These are phyloP conservation scores for Theropithecus gelada DNA, from an alignment of 2,113 vertebrate species.

Conservation along the genomic window DNA sequence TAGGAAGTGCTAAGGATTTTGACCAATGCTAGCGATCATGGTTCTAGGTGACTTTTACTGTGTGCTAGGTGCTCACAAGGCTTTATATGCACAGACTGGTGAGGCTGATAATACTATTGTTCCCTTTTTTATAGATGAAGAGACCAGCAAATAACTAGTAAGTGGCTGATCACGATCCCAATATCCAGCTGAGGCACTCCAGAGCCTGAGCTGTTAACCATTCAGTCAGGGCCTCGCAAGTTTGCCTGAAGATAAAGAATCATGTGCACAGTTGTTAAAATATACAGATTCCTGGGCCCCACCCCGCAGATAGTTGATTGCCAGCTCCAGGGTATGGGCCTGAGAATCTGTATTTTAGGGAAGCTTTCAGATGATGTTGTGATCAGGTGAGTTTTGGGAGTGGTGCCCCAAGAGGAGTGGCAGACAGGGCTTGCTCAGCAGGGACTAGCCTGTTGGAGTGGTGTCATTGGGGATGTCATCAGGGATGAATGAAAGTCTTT, in stretches of 20 bases:
- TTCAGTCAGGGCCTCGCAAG: background rate
- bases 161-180: background rate
- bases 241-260: background rate
- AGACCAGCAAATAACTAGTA: background rate
- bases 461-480: background rate
- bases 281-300: background rate
- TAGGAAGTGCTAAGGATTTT: background rate
- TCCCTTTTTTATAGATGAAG: background rate
- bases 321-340: background rate
- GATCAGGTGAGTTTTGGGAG: background rate
- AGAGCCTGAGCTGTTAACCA: background rate
- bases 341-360: background rate
- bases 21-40: fast-evolving
- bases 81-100: background rate
- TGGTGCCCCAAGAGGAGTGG: too few species aligned
- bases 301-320: fast-evolving
- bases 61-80: too few species aligned
- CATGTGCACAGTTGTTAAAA: background rate
- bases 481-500: background rate
- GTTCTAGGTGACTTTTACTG: background rate
- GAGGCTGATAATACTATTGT: background rate
- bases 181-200: background rate
- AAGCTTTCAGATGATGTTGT: background rate
- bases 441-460: background rate
- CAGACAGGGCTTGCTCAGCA: background rate